Evolutionary conservation across 2,113 vertebrate species (phyloP), one percentile per base, ranked within the genome.

Genomic region (Phaetusa simplex): DNA sequence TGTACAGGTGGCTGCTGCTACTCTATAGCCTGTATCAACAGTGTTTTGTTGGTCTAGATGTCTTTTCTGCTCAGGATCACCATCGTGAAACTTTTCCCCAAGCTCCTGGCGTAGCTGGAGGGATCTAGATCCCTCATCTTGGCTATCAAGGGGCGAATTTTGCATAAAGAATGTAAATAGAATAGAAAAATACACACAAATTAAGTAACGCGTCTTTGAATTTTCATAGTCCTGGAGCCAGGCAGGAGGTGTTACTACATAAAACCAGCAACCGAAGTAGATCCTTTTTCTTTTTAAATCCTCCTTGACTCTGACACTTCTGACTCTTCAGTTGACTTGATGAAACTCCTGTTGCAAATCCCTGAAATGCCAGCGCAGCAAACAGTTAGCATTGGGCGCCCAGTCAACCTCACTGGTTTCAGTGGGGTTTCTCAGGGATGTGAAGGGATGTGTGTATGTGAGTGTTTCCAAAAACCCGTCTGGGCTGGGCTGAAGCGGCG

Each of bases 361-460:
- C 34, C 43, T 61, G n/a, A 14, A 55, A 36, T 18, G 5, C 9
- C 23, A 34, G 32, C 1, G 22, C 24, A 55, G 53, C 24, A 29
- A n/a, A n/a, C 7, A 14, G 12, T 10, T 24, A 13, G 22, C 30
- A 26, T 55, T 22, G 12, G 45, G 29, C 4, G 2, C 36, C 43
- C 6, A 3, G 13, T 19, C 11, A n/a, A 12, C 34, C 34, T 77
- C 59, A 2, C 32, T 18, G 64, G 23, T 79, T 73, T 61, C 36
- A 27, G 29, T 15, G 13, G 56, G 36, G 36, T 6, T 79, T n/a
- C 47, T 89, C 7, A 1, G 2, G 8, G 22, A 1, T 0, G 1
- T 27, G 36, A 32, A 43, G 23, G 0, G 23, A 40, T 19, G 42
- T 9, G 23, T 20, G 42, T 14, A 3, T 23, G 24, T 12, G 72